These are phyloP conservation scores for Bradypodion pumilum DNA, from an alignment of 2,797 vertebrate genomes.

Conservation along the genomic window DNA sequence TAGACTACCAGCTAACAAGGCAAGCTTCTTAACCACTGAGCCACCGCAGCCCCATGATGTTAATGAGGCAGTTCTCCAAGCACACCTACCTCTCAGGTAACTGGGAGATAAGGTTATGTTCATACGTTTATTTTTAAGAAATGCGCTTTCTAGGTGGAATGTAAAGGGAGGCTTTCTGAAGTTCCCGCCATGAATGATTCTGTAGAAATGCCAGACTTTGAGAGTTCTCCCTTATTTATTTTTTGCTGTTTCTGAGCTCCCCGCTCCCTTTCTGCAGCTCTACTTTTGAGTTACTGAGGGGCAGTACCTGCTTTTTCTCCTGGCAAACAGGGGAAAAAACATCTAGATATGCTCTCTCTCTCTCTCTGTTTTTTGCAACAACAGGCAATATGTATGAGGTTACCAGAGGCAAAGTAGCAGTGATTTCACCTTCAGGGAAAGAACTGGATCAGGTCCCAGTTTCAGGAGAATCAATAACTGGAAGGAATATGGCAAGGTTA, in stretches of 20 bases:
- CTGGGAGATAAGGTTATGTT: neutral
- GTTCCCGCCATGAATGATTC: neutral
- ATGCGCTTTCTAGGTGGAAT: neutral
- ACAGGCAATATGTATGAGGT: neutral
- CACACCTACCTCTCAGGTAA: neutral
- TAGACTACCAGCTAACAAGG: too few species aligned
- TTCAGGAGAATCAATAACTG: neutral
- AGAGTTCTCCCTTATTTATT: too few species aligned
- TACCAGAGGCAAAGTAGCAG: neutral
- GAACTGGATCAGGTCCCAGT: neutral
- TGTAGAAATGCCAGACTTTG: neutral
- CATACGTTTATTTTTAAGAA: neutral
- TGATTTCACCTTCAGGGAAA: neutral
- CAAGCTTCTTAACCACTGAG: too few species aligned
- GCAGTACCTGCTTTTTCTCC: neutral
- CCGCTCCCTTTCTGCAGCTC: neutral
- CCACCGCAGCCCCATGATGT: too few species aligned
- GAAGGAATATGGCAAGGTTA: neutral
- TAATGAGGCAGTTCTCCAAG: conserved; percentile 19
- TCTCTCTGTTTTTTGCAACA: neutral
- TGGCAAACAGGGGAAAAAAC: neutral
- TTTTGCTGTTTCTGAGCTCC: neutral
- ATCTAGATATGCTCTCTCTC: neutral
- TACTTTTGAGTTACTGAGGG: neutral
- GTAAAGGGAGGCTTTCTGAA: neutral